A percentile compares a stretch with the other conserved stretches of the same genome.
Evolutionary conservation across 35 echinoderm and acorn worm genomes (phyloP).

Genomic region (Apostichopus californicus): DNA sequence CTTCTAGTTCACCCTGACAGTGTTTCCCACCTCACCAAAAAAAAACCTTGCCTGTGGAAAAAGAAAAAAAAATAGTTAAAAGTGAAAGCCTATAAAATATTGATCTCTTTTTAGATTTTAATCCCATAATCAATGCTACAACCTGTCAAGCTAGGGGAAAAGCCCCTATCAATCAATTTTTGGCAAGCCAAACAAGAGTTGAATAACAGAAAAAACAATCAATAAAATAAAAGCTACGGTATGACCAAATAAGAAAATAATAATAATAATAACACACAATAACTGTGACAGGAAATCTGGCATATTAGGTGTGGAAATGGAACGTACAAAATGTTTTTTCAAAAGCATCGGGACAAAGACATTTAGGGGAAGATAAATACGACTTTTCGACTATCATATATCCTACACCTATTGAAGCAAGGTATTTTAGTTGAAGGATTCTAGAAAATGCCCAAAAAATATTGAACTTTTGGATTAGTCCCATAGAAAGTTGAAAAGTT

Average conservation of each 20-base stretch:
- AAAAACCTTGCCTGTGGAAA: slow-evolving; percentile 25
- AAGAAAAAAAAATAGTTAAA: background rate
- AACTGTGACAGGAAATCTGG: slow-evolving; percentile 3
- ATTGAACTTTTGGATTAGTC: too few species aligned
- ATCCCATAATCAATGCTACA: slow-evolving; percentile 28
- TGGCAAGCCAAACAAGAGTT: background rate
- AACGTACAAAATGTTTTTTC: background rate
- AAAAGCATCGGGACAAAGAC: background rate
- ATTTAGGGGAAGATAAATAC: background rate
- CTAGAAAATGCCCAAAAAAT: too few species aligned
- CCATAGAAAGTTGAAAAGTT: too few species aligned
- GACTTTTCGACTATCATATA: background rate
- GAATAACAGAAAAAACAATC: slow-evolving; percentile 42
- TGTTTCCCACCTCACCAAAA: too few species aligned
- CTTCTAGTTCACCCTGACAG: too few species aligned
- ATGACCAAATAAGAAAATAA: background rate
- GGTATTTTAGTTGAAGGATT: too few species aligned
- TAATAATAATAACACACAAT: background rate
- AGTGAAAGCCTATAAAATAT: background rate
- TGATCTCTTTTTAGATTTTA: slow-evolving; percentile 10
- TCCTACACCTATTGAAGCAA: background rate
- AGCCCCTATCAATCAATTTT: slow-evolving; percentile 9
- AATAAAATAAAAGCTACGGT: slow-evolving; percentile 2
- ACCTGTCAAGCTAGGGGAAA: background rate
- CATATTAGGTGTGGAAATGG: background rate